Conservation (phyloP, 2,888 invertebrate species). For the Sialis fuliginosa region DNA sequence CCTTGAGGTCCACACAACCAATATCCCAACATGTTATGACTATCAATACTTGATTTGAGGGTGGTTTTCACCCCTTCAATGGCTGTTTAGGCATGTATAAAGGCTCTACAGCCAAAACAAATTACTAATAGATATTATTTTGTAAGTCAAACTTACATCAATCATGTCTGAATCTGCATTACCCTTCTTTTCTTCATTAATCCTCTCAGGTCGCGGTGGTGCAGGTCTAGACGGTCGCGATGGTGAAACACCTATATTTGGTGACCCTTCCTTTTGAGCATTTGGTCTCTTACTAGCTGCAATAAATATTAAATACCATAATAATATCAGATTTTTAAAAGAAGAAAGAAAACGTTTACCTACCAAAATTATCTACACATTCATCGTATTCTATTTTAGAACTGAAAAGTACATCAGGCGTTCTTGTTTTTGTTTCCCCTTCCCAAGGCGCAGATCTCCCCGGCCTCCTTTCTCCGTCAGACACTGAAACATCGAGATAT, state of each 20-base stretch:
- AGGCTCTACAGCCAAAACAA: too few species aligned
- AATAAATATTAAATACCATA: constrained; percentile 11
- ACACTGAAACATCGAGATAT: constrained; percentile 50
- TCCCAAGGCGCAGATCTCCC: constrained; percentile 59
- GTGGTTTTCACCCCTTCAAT: too few species aligned
- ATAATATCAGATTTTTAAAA: too few species aligned
- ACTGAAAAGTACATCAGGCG: constrained; percentile 47
- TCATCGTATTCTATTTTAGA: constrained; percentile 68
- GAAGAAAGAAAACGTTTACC: too few species aligned
- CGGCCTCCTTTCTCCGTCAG: constrained; percentile 48
- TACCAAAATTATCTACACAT: constrained; percentile 68
- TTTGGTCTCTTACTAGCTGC: constrained; percentile 24
- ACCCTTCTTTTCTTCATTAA: constrained; percentile 5
- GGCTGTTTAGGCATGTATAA: too few species aligned
- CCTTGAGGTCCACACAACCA: too few species aligned
- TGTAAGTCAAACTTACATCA: too few species aligned
- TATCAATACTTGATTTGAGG: too few species aligned
- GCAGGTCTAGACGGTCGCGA: constrained; percentile 15
- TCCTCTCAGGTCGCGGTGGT: constrained; percentile 14
- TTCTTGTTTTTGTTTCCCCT: constrained; percentile 34
- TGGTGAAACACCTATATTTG: constrained; percentile 4
- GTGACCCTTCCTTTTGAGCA: not conserved
- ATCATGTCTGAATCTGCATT: not conserved
- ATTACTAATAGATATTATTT: too few species aligned
- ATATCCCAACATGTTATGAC: too few species aligned